Evolutionary conservation across 2,888 invertebrate species (phyloP), one percentile per base, ranked within the genome.

Genomic region (Dysmachus trigonus): DNA sequence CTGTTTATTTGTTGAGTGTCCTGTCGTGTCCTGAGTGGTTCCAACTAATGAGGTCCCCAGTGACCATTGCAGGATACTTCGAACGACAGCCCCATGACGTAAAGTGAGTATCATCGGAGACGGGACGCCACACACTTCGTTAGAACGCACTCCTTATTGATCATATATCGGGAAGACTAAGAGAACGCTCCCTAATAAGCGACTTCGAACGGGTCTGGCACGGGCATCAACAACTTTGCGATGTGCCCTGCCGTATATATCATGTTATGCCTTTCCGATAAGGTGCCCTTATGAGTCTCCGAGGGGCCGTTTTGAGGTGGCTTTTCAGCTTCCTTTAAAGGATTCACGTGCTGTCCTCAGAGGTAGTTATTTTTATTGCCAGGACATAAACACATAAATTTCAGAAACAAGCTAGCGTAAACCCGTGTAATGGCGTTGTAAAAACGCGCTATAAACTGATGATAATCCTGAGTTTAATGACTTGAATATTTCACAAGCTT

Each of bases 21-120:
- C 72, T 72, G 38, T 71, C 83, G 72, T 83, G 41, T 83, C 15
- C 27, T 83, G 72, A 83, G 83, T 53, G 71, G 72, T 72, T 83
- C 71, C 83, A 22, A 38, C 83, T 83, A 83, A 83, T 83, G 83
- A 83, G 83, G 72, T 83, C 83, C 83, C 83, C 83, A 83, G 83
- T 83, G 83, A 41, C 72, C 83, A 41, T 38, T 83, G 72, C 72
- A 41, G 71, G 83, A 41, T 72, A 83, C 71, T 72, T 83, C 15
- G 83, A 83, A 72, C 83, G 83, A 83, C 38, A 47, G 18, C 47
- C 72, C n/a, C 27, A n/a, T n/a, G 72, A 72, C 83, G 83, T 38
- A 72, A 72, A 83, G 30, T 83, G 83, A 27, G 41, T 72, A 83
- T 72, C 38, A 72, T 27, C 71, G 72, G 72, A 72, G 71, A 72